These are phyloP conservation scores for Sylvilagus floridanus DNA, from an alignment of 2,797 vertebrate species.

Conservation along the genomic window DNA sequence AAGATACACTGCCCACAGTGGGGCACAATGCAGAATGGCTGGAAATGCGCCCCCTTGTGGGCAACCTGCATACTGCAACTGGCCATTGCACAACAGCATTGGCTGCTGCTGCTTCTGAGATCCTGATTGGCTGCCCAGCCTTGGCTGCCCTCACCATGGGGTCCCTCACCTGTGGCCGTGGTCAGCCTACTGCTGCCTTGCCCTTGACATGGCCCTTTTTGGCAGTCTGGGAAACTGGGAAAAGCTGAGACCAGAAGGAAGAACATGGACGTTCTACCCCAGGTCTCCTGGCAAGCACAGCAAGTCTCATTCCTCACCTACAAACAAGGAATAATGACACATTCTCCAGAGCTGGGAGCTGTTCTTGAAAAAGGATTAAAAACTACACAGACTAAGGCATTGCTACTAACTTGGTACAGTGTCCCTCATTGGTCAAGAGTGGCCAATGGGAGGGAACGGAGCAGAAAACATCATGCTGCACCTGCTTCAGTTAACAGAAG, in stretches of 20 bases:
- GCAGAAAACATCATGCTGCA: neutral
- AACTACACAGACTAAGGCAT: neutral
- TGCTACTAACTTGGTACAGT: neutral
- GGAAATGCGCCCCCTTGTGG: neutral
- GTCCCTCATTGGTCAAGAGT: too few relatives aligned
- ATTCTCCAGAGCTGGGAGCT: neutral
- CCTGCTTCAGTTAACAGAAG: neutral
- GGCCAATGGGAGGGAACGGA: neutral
- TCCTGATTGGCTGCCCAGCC: neutral
- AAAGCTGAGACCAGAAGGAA: neutral
- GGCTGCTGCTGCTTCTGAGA: neutral
- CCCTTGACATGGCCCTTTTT: neutral
- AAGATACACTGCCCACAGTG: neutral
- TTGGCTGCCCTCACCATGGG: neutral
- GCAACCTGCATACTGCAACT: too few relatives aligned
- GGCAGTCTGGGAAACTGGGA: neutral
- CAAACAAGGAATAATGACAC: neutral
- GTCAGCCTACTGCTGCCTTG: neutral
- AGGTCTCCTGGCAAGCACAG: neutral
- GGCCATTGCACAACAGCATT: too few relatives aligned
- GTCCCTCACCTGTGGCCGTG: neutral
- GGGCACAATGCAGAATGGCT: neutral
- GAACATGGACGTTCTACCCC: neutral
- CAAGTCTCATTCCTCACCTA: neutral
- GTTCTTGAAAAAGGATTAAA: neutral